Evolutionary conservation across 30 jellyfish, hydroid and myxozoan species (phyloP).

Genomic region (Aurelia sp.): DNA sequence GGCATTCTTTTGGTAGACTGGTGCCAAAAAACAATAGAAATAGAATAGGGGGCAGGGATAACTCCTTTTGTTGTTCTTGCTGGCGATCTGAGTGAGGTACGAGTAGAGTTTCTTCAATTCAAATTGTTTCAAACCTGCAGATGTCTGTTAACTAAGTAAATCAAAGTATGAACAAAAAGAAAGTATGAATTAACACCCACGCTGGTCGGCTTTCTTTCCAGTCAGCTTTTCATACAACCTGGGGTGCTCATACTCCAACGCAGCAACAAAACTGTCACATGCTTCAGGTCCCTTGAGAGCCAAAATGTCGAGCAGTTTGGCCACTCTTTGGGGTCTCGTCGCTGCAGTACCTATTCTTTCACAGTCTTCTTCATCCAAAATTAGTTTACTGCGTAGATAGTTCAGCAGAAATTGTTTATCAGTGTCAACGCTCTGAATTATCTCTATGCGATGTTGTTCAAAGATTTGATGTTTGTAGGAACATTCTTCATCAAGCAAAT

Average conservation of each 20-base stretch:
- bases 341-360: conserved; percentile 67
- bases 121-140: no score
- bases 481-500: no score
- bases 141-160: no score
- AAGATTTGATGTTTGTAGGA: neutral
- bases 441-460: conserved; percentile 68
- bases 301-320: conserved; percentile 80
- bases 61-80: no score
- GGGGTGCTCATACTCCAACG: conserved; percentile 94
- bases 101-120: no score
- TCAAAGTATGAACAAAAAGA: neutral
- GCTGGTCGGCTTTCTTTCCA: conserved; percentile 84
- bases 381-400: conserved; percentile 81
- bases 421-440: conserved; percentile 71
- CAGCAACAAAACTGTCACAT: conserved; percentile 74
- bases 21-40: no score
- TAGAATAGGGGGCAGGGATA: no score
- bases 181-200: conserved; percentile 10
- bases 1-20: no score
- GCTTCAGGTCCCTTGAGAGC: conserved; percentile 85
- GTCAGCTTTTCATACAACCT: conserved; percentile 72
- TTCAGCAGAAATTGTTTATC: conserved; percentile 81
- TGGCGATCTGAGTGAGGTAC: no score
- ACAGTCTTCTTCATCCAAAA: conserved; percentile 96
- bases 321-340: conserved; percentile 87